phyloP scores from a whole-genome alignment of 2,113 vertebrate genomes.

The Prochilodus magdalenae region DNA sequence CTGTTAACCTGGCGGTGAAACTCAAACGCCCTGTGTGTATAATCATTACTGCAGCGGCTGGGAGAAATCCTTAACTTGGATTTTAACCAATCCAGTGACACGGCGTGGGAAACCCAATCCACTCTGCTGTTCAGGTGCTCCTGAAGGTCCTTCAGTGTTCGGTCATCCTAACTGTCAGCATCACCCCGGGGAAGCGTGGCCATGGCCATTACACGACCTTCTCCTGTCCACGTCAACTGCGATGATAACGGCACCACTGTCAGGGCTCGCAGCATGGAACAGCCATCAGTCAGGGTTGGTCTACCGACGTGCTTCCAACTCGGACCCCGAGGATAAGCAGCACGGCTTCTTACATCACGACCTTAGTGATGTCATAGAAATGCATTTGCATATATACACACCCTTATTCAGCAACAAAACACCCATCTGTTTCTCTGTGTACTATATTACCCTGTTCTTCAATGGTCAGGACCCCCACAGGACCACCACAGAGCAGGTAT shows the following conservation, averaged over 20 bases:
- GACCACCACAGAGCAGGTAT: too few species aligned
- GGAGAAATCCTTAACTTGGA: slow-evolving; percentile 27
- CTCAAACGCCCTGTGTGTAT: slow-evolving; percentile 23
- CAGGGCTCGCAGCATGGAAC: too few species aligned
- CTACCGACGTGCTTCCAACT: too few species aligned
- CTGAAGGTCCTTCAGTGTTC: slow-evolving; percentile 24
- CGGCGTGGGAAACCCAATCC: slow-evolving; percentile 1
- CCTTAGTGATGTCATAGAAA: too few species aligned
- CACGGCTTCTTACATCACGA: too few species aligned
- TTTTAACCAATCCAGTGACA: not conserved
- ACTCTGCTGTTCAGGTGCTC: slow-evolving; percentile 22
- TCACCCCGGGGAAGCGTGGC: slow-evolving; percentile 47
- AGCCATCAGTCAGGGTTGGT: too few species aligned
- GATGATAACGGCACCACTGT: not conserved
- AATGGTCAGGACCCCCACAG: too few species aligned
- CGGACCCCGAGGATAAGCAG: too few species aligned
- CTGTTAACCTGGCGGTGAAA: not conserved
- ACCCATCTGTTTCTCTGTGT: too few species aligned
- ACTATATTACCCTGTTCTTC: too few species aligned
- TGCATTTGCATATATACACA: too few species aligned
- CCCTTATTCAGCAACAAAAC: too few species aligned
- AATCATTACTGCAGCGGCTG: slow-evolving; percentile 27
- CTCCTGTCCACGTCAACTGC: slow-evolving; percentile 16
- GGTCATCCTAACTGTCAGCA: slow-evolving; percentile 29
- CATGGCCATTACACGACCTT: slow-evolving; percentile 42